Evolutionary conservation across 2,888 invertebrate genomes (phyloP).

Genomic region (Chloroclysta siterata): DNA sequence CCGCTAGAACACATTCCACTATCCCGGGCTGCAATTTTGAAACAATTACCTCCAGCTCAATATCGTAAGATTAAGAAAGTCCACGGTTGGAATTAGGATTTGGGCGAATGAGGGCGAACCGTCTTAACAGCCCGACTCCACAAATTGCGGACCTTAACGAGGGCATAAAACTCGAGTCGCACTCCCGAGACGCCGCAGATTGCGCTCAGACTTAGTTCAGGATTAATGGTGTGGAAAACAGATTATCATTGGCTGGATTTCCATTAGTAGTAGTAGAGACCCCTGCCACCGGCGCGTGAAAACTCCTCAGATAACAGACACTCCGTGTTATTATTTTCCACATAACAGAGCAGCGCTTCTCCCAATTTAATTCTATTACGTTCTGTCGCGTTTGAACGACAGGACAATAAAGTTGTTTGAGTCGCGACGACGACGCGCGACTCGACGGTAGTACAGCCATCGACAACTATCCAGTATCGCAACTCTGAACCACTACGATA

Average conservation of each 20-base stretch:
- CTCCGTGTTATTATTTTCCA: slow-evolving; percentile 84
- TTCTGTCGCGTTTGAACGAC: slow-evolving; percentile 82
- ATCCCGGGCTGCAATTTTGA: slow-evolving; percentile 76
- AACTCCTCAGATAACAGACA: slow-evolving; percentile 76
- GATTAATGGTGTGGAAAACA: slow-evolving; percentile 86
- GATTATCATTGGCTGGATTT: slow-evolving; percentile 85
- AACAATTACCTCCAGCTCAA: slow-evolving; percentile 83
- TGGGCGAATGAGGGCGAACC: slow-evolving; percentile 73
- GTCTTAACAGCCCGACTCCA: slow-evolving; percentile 83
- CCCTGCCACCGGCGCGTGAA: slow-evolving; percentile 84
- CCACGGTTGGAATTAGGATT: slow-evolving; percentile 82
- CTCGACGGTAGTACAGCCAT: slow-evolving; percentile 29
- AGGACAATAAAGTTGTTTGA: slow-evolving; percentile 79
- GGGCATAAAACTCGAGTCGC: slow-evolving; percentile 82
- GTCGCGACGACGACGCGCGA: slow-evolving; percentile 57
- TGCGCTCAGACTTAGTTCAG: slow-evolving; percentile 83
- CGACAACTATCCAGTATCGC: slow-evolving; percentile 19
- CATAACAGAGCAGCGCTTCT: slow-evolving; percentile 79
- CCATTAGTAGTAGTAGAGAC: slow-evolving; percentile 73
- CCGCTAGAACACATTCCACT: slow-evolving; percentile 46
- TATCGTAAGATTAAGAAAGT: slow-evolving; percentile 84
- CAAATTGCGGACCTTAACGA: slow-evolving; percentile 85
- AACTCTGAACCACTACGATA: not conserved
- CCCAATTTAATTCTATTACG: slow-evolving; percentile 84
- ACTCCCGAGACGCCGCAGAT: slow-evolving; percentile 82